A percentile compares a stretch with the other conserved stretches of the same genome.
Conservation (phyloP, 2,888 invertebrate genomes). For the Sarcophaga caerulescens region DNA sequence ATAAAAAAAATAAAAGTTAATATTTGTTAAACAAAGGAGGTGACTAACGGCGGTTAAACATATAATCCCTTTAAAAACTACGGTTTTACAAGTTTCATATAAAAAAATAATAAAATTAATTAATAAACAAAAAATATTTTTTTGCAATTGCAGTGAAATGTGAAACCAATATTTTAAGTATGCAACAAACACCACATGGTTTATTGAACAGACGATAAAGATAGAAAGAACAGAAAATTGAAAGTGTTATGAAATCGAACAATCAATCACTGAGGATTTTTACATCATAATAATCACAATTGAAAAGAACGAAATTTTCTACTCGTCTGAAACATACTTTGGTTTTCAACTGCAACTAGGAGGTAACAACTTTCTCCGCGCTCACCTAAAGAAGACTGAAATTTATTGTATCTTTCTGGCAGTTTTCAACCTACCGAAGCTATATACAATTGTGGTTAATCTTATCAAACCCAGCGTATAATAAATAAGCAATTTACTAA, state of each 20-base stretch:
- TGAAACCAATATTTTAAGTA: background rate
- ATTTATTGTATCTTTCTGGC: background rate
- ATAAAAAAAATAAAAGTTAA: background rate
- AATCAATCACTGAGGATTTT: slow-evolving; percentile 18
- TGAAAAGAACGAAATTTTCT: background rate
- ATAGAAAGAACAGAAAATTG: background rate
- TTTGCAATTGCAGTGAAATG: slow-evolving; percentile 18
- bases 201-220: slow-evolving; percentile 1
- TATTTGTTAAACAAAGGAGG: background rate
- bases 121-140: background rate
- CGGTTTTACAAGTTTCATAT: too few relatives aligned
- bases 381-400: slow-evolving; percentile 23
- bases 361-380: background rate
- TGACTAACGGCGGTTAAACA: background rate
- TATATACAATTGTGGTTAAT: slow-evolving; percentile 43
- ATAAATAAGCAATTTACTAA: slow-evolving; percentile 25
- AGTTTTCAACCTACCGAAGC: background rate
- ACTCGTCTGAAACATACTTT: background rate
- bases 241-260: background rate
- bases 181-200: slow-evolving; percentile 9
- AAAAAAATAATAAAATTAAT: background rate
- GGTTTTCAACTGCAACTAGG: background rate
- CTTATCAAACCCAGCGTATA: slow-evolving; percentile 45
- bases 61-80: background rate
- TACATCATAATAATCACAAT: background rate